phyloP scores from a whole-genome alignment of 64 coral and sea anemone species.

The Montipora foliosa region DNA sequence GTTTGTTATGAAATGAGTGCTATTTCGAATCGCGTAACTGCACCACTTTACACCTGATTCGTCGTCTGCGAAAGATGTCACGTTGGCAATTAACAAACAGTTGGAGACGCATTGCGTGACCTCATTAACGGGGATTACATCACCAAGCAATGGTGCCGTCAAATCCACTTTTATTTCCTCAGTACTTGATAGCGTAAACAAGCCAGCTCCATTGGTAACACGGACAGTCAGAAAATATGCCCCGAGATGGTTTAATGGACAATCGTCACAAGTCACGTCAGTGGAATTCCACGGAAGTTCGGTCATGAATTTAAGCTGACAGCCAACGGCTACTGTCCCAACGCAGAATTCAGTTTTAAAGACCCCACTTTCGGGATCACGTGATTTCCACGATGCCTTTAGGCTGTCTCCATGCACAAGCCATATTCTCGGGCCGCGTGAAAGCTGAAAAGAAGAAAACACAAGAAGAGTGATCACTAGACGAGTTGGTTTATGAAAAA shows the following conservation, averaged over 20 bases:
- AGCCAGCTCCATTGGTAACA: constrained; percentile 79
- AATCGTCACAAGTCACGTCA: constrained; percentile 76
- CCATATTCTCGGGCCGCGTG: background rate
- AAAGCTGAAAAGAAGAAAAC: background rate
- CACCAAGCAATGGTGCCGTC: constrained; percentile 70
- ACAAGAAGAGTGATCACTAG: too few species aligned
- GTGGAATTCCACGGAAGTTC: constrained; percentile 37
- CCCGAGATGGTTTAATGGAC: constrained; percentile 53
- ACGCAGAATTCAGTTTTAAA: constrained; percentile 83
- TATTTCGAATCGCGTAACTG: constrained; percentile 57
- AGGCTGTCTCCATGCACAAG: constrained; percentile 49
- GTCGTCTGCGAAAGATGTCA: constrained; percentile 71
- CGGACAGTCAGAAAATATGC: constrained; percentile 78
- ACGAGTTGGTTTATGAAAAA: too few species aligned
- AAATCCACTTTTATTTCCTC: constrained; percentile 60
- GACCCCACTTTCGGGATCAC: constrained; percentile 79
- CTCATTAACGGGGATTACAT: constrained; percentile 3
- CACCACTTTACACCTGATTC: constrained; percentile 85
- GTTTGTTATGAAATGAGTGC: background rate
- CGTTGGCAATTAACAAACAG: constrained; percentile 58
- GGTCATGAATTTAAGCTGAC: constrained; percentile 86
- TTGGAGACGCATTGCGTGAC: constrained; percentile 69
- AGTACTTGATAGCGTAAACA: constrained; percentile 73
- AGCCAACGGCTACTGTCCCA: constrained; percentile 80
- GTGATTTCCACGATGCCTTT: constrained; percentile 64